Conservation (phyloP, 2,797 vertebrate genomes). For the Otolemur crassicaudatus region DNA sequence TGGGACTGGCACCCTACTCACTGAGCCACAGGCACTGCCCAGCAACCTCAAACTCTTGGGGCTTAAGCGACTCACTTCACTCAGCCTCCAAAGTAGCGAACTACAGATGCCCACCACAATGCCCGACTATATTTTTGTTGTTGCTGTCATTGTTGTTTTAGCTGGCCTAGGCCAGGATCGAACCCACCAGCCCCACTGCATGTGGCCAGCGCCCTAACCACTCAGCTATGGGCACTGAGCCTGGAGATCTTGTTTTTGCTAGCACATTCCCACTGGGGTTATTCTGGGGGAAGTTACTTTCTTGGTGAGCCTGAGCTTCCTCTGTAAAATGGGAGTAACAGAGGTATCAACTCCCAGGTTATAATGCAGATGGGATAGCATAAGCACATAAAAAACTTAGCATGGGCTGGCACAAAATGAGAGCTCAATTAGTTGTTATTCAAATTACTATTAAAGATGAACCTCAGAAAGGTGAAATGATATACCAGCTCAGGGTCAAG, state of each 20-base stretch:
- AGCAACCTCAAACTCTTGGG: too few species aligned
- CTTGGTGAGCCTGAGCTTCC: not conserved
- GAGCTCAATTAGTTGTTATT: not conserved
- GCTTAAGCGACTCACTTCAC: too few species aligned
- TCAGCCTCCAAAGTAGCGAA: too few species aligned
- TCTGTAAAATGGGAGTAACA: slow-evolving; percentile 15
- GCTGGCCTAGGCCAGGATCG: too few species aligned
- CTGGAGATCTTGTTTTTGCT: not conserved
- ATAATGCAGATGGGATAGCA: not conserved
- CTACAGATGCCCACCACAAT: too few species aligned
- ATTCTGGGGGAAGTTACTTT: not conserved
- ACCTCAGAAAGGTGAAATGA: not conserved
- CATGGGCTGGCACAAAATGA: not conserved
- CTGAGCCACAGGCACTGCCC: too few species aligned
- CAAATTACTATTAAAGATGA: not conserved
- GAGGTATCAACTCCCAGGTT: not conserved
- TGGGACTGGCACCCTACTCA: too few species aligned
- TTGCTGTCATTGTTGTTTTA: too few species aligned
- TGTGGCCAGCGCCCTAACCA: too few species aligned
- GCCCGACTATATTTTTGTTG: too few species aligned
- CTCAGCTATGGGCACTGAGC: too few species aligned
- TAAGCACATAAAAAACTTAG: not conserved
- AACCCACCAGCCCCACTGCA: too few species aligned
- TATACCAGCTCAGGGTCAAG: not conserved
- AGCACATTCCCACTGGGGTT: not conserved